A percentile compares a stretch with the other conserved stretches of the same genome.
Conservation (phyloP, 2,888 invertebrate genomes). For the Diarsia mendica region DNA sequence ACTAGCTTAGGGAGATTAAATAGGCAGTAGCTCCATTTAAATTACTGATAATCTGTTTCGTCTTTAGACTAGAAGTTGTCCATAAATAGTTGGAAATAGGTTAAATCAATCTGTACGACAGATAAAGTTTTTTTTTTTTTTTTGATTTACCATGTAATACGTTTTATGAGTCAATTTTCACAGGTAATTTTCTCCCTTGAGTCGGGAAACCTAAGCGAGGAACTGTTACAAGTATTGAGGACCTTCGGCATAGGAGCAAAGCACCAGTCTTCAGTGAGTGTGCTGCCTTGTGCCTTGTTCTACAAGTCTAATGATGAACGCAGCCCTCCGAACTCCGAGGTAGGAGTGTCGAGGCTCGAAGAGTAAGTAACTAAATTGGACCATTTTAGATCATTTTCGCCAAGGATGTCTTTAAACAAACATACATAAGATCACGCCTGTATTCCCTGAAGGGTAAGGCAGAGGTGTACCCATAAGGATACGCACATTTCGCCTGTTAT, state of each 20-base stretch:
- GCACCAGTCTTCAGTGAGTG: constrained; percentile 90
- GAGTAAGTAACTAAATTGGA: constrained; percentile 45
- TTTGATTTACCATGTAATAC: too few species aligned
- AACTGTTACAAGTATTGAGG: constrained; percentile 89
- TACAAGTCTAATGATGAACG: constrained; percentile 76
- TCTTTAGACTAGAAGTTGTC: too few species aligned
- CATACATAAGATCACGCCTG: too few species aligned
- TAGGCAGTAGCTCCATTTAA: background rate
- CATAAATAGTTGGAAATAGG: too few species aligned
- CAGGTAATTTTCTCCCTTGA: constrained; percentile 91
- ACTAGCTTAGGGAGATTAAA: background rate
- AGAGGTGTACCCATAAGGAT: too few species aligned
- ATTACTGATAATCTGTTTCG: background rate
- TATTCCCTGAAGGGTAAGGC: too few species aligned
- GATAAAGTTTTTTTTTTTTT: too few species aligned
- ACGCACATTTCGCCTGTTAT: too few species aligned
- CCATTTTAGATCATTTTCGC: background rate
- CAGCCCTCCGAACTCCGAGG: constrained; percentile 34
- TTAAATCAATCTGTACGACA: too few species aligned
- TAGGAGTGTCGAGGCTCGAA: constrained; percentile 20
- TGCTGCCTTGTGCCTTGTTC: constrained; percentile 91
- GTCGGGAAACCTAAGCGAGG: constrained; percentile 90
- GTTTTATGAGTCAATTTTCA: background rate
- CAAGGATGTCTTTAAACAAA: background rate
- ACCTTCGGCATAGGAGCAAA: constrained; percentile 91